Conservation (phyloP, 2,888 invertebrate species). For the Exocentrus adspersus region DNA sequence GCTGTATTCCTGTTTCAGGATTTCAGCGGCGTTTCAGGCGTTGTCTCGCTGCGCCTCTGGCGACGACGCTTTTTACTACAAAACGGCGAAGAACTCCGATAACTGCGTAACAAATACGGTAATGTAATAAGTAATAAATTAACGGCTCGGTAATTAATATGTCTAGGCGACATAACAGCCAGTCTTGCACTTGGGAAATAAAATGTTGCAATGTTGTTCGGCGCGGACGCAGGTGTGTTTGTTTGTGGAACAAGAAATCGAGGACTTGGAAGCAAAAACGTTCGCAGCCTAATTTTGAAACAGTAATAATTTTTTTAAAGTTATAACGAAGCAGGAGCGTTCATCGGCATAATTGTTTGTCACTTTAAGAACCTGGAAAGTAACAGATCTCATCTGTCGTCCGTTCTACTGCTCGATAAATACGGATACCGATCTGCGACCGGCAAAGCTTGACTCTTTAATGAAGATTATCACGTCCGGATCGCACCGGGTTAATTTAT, state of each 20-base stretch:
- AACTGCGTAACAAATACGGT: constrained; percentile 12
- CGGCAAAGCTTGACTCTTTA: constrained; percentile 1
- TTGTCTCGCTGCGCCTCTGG: neutral
- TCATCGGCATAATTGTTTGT: no score
- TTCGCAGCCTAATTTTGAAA: no score
- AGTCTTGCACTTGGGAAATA: constrained; percentile 8
- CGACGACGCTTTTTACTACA: neutral
- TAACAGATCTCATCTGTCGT: no score
- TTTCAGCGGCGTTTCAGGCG: no score
- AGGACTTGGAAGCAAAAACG: no score
- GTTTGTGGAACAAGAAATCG: neutral
- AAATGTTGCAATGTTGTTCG: constrained; percentile 8
- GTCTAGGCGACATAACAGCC: constrained; percentile 22
- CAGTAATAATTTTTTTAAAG: no score
- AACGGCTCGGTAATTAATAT: constrained; percentile 7
- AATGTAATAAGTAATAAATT: constrained; percentile 11
- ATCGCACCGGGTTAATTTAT: constrained; percentile 11
- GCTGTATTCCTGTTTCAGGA: no score
- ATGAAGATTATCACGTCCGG: constrained; percentile 14
- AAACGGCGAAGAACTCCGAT: neutral
- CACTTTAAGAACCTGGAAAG: no score
- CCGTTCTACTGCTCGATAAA: constrained; percentile 1
- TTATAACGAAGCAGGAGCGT: no score
- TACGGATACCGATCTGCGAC: constrained; percentile 12
- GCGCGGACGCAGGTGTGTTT: constrained; percentile 6